Evolutionary conservation across 23 tunicate species (phyloP).

Genomic region (Aplidium turbinatum): DNA sequence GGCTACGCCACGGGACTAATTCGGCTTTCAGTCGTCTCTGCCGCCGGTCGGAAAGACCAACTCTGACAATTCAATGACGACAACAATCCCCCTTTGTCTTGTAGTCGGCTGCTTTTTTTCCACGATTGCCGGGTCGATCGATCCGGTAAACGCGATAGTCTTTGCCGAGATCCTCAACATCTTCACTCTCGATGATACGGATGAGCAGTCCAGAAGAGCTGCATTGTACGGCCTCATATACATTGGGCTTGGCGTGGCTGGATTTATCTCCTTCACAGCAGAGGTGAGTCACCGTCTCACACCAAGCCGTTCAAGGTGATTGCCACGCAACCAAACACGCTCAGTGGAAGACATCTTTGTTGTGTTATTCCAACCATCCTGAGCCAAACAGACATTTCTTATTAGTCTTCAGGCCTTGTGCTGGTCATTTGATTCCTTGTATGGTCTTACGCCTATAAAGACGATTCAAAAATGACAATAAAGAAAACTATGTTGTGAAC

Average conservation of each 20-base stretch:
- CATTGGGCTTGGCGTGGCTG: constrained; percentile 62
- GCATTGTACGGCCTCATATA: constrained; percentile 46
- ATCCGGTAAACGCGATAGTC: constrained; percentile 84
- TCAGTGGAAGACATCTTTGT: too few species aligned
- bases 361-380: neutral
- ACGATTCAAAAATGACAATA: too few species aligned
- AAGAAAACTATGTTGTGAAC: too few species aligned
- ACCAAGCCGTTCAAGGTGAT: neutral
- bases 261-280: constrained; percentile 47
- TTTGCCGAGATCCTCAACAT: constrained; percentile 87
- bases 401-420: neutral
- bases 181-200: constrained; percentile 57
- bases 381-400: neutral
- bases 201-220: constrained; percentile 49
- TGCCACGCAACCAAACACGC: too few species aligned
- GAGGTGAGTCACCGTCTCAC: constrained; percentile 47
- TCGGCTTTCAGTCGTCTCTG: too few species aligned
- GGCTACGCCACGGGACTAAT: too few species aligned
- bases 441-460: neutral
- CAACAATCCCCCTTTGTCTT: neutral
- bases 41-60: too few species aligned
- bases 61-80: too few species aligned
- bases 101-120: constrained; percentile 76
- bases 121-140: constrained; percentile 76
- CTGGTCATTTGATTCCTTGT: neutral